Conservation (phyloP, 2,113 vertebrate species). For the Desmodus rotundus region DNA sequence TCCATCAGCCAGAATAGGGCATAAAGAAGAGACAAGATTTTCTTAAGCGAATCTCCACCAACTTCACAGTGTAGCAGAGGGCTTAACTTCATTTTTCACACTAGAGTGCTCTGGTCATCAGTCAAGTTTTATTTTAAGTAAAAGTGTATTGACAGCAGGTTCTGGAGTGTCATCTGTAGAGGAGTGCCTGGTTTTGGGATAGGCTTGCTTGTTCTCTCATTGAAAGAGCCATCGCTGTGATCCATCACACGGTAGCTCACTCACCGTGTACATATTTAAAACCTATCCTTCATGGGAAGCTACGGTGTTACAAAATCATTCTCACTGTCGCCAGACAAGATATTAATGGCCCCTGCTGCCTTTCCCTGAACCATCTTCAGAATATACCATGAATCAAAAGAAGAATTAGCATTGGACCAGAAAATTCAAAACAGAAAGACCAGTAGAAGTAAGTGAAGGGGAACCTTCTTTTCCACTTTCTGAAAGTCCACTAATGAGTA, state of each 20-base stretch:
- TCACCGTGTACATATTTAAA: constrained; percentile 63
- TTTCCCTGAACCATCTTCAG: constrained; percentile 10
- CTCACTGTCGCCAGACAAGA: constrained; percentile 42
- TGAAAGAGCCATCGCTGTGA: constrained; percentile 43
- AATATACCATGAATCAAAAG: constrained; percentile 33
- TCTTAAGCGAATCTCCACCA: background rate
- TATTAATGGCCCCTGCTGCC: constrained; percentile 41
- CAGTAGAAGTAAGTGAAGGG: background rate
- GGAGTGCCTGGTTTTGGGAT: background rate
- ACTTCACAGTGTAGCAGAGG: background rate
- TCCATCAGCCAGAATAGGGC: background rate
- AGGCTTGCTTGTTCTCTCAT: constrained; percentile 38
- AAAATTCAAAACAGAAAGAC: background rate
- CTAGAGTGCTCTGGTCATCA: constrained; percentile 21
- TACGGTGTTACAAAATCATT: background rate
- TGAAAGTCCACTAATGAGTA: background rate
- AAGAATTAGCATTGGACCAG: background rate
- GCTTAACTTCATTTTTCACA: constrained; percentile 3
- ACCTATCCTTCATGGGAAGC: constrained; percentile 49
- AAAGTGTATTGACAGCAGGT: constrained; percentile 42
- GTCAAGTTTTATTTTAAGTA: constrained; percentile 59
- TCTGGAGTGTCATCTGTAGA: constrained; percentile 28
- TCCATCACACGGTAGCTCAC: constrained; percentile 50
- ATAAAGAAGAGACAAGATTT: background rate
- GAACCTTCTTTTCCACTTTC: background rate